A percentile compares a stretch with the other conserved stretches of the same genome.
phyloP scores from a whole-genome alignment of 1,140 invertebrate genomes.

The Eubasilissa regina region DNA sequence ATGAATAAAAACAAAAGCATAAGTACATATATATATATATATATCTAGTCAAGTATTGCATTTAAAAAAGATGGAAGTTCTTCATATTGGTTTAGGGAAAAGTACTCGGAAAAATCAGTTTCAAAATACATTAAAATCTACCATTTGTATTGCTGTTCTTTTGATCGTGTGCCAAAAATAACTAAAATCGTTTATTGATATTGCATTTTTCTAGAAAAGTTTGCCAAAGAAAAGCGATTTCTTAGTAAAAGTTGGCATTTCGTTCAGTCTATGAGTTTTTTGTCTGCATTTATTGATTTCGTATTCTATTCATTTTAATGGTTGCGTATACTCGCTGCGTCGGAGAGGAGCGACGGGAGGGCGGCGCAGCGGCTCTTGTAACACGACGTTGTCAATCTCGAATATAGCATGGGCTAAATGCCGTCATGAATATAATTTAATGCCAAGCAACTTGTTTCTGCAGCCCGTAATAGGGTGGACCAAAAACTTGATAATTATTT shows the following conservation, averaged over 20 bases:
- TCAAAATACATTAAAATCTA: conserved; percentile 56
- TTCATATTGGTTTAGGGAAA: conserved; percentile 54
- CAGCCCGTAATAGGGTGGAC: too few species aligned
- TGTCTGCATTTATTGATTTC: conserved; percentile 45
- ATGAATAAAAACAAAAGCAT: not conserved
- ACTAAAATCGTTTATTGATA: conserved; percentile 60
- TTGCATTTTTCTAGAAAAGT: conserved; percentile 56
- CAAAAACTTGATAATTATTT: too few species aligned
- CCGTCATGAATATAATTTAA: too few species aligned
- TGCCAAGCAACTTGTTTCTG: too few species aligned
- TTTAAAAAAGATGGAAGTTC: conserved; percentile 24
- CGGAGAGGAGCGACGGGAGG: too few species aligned
- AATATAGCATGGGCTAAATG: too few species aligned
- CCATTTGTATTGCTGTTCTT: conserved; percentile 52
- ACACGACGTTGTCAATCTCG: too few species aligned
- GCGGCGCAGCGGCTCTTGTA: too few species aligned
- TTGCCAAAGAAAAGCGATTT: conserved; percentile 59
- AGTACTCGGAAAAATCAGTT: conserved; percentile 55
- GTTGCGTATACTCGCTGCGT: too few species aligned
- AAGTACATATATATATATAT: not conserved
- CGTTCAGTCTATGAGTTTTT: conserved; percentile 40
- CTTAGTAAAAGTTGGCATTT: conserved; percentile 56
- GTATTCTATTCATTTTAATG: conserved; percentile 4
- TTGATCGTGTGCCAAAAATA: conserved; percentile 60
- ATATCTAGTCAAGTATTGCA: too few species aligned